Evolutionary conservation across 2,113 vertebrate species (phyloP), one percentile per base, ranked within the genome.

Genomic region (Petroica traversi): DNA sequence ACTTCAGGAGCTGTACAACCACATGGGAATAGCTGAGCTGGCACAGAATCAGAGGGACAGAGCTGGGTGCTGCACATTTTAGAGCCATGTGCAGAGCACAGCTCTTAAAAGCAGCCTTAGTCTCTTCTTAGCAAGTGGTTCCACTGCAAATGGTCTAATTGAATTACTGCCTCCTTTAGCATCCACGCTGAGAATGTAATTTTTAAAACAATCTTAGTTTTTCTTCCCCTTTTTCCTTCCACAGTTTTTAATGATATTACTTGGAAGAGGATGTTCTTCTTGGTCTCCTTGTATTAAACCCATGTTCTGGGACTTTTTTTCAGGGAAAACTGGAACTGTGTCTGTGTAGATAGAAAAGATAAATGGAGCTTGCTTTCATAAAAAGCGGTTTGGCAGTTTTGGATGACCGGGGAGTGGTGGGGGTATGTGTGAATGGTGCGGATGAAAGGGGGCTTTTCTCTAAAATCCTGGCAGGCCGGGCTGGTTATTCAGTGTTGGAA

Each of bases 401-500:
- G 59, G 55, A 13, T 69, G 78, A 12, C 45, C 2, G 18, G 59
- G 45, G 49, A 68, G 36, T 13, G 8, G 12, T 16, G 24, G 16
- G 24, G 7, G 11, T 8, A n/a, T 52, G 33, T 55, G 62, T 28
- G 72, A 55, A 38, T 12, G 34, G 36, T 7, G 29, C 0, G 0
- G 2, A 26, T 73, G 46, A 84, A 72, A 55, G 17, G 19, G 14
- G 26, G 31, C 31, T 68, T 64, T 36, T 61, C 72, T 66, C 16
- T 34, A 3, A 78, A 74, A 45, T 8, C 14, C 64, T 49, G 34
- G 19, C 57, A 49, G 51, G 36, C n/a, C 7, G 11, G 64, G 49
- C 41, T 40, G 38, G 8, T 25, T 20, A 4, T 8, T 4, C 2
- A 31, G 29, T 59, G 51, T 4, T 74, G 24, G 81, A 5, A 12